phyloP scores from a whole-genome alignment of 2,113 vertebrate genomes.

The Nematolebias whitei region DNA sequence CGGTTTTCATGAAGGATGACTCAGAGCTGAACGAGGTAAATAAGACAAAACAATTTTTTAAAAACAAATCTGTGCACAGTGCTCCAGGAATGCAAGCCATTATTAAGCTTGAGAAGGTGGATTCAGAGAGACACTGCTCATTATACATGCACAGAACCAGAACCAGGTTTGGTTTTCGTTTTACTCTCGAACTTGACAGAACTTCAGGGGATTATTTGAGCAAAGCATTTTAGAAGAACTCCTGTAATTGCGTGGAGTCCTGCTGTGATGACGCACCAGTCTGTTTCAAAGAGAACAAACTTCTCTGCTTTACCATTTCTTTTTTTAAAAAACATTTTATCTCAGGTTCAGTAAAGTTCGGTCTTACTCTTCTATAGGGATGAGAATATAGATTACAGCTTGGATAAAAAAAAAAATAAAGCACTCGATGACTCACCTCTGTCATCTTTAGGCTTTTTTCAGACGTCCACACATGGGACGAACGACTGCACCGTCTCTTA shows the following conservation, averaged over 20 bases:
- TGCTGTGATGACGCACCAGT: slow-evolving; percentile 40
- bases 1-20: slow-evolving; percentile 10
- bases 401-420: background rate
- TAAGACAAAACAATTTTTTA: slow-evolving; percentile 17
- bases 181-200: slow-evolving; percentile 19
- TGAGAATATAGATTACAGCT: slow-evolving; percentile 7
- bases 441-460: background rate
- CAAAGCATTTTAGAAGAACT: slow-evolving; percentile 28
- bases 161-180: background rate
- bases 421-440: slow-evolving; percentile 20
- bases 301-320: slow-evolving; percentile 3
- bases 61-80: slow-evolving; percentile 23
- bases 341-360: slow-evolving; percentile 18
- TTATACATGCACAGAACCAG: slow-evolving; percentile 3
- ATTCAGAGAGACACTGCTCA: slow-evolving; percentile 31
- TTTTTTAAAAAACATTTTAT: slow-evolving; percentile 12
- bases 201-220: slow-evolving; percentile 46
- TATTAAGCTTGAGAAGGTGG: slow-evolving; percentile 56
- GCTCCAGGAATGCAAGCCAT: slow-evolving; percentile 54
- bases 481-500: background rate
- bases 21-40: slow-evolving; percentile 13
- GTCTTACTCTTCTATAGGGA: background rate
- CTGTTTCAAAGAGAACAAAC: slow-evolving; percentile 42
- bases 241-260: slow-evolving; percentile 41
- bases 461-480: background rate